Evolutionary conservation across 2,888 invertebrate genomes (phyloP), one percentile per base, ranked within the genome.

Genomic region (Scrobipalpa costella): DNA sequence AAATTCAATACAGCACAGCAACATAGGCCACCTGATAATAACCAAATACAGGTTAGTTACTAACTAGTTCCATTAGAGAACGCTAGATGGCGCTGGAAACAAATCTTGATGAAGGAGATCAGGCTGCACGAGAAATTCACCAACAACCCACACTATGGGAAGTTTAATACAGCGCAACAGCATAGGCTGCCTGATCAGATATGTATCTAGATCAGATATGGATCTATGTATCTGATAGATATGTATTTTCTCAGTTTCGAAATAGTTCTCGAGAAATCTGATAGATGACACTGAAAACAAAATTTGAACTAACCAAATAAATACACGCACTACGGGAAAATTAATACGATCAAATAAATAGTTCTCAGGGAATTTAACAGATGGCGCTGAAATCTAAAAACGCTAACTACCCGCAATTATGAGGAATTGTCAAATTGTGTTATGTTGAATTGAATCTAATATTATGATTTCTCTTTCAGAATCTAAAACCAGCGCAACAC

Each of bases 101-200:
- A 36, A 27, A 27, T 93, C 60, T 88, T 91, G 0, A 86, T 89
- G 81, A 85, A 84, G 21, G 89, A 85, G 72, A 88, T 73, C 69
- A 83, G 78, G 63, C 79, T 81, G 64, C 86, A 89, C 68, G 85
- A 88, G 62, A 86, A 87, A 57, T 73, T 79, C 7, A 68, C 78
- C 0, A 80, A 77, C 72, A 83, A 83, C 74, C 79, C 79, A 0
- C 80, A 80, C 7, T 81, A 83, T 33, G 81, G 82, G 13, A 88
- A 88, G 68, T 67, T 78, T 0, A 82, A 80, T 17, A 74, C 73
- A 21, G 69, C 66, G 15, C 67, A 68, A 2, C 70, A 75, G 62
- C 85, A 79, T 65, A 73, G 83, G 66, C 84, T 76, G 1, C 77
- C 80, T n/a, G n/a, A n/a, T n/a, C n/a, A n/a, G n/a, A n/a, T n/a